Base-by-base conservation (phyloP, 2,113 vertebrate genomes). In the Speoplatyrhinus poulsoni region DNA sequence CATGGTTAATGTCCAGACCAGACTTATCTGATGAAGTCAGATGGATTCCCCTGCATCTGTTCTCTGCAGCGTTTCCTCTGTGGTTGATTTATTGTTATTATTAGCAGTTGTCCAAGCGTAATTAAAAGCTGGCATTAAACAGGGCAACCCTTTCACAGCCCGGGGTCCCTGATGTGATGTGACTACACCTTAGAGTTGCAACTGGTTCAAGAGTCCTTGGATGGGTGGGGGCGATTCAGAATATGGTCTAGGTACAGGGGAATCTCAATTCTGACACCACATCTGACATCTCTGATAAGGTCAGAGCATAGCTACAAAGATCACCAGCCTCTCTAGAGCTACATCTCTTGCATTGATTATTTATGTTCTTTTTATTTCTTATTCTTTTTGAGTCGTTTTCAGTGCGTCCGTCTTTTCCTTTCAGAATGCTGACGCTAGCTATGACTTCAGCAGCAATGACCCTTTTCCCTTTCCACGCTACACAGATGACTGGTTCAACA, bases 401-500 rank as follows among this genome's bases (percentile, higher is more conserved):
- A 86, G 74, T 71, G 16, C 62, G 54, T 72, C 61, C 57, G 59
- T 86, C 83, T 81, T 74, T 73, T 87, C 67, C 48, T 96, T 96
- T 83, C 94, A 99, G 98, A 98, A 99, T 32, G 95, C 97, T 6
- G 95, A 98, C 76, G 98, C 98, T 81, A 99, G 98, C 90, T 99
- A 97, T 0, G 98, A 99, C 92, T 99, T 99, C 92, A 99, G 98
- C 92, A 98, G 98, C 88, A 99, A 99, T 0, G 98, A 99, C 83
- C 98, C 96, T 3, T 99, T 89, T 69, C 98, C 98, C 0, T 99
- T 98, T 65, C 98, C 98, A 2, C 96, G 98, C 70, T 99, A 99
- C 67, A 99, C 97, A 62, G 96, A 98, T 5, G 98, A 99, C 93
- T 99, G 98, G 98, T 99, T 99, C 88, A 99, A 99, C 96, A 99